Evolutionary conservation across 2,888 invertebrate species (phyloP), one percentile per base, ranked within the genome.

Genomic region (Drosophila leonis): DNA sequence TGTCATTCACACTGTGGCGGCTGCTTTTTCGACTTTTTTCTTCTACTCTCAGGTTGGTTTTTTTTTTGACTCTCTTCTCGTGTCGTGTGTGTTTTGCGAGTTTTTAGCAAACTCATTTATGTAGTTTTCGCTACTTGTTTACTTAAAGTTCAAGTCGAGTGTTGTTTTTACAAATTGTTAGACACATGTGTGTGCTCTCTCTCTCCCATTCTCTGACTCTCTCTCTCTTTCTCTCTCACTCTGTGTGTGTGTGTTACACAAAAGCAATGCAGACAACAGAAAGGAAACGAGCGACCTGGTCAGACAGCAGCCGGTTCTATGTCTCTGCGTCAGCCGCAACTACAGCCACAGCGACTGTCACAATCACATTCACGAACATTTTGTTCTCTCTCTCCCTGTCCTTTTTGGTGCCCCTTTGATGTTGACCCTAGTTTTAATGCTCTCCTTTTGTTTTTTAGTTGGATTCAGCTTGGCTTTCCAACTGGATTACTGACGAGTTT

Each of bases 121-220:
- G 75, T 85, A 90, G 83, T 90, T 89, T 82, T 84, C 88, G 79
- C 72, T 85, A 82, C 78, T 88, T 88, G 90, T 90, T 85, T 85
- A 82, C 85, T 88, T 85, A 88, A 79, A 88, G 85, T 85, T 90
- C 82, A 79, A 75, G 80, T 86, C 75, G 78, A 90, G 90, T 87
- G 87, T 90, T 87, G 79, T 87, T 90, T 90, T 86, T 86, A 90
- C 89, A 87, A 87, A 87, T 87, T 87, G 90, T 88, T 90, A 74
- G 71, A 73, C 83, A 74, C 74, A 74, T 66, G 62, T 63, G 31
- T 63, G 55, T 63, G 37, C 29, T 42, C 3, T 56, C 37, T 56
- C 33, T 52, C 42, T 60, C 15, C 49, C 46, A 35, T 8, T 49
- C 33, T 37, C 27, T 29, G n/a, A 10, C 41, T 20, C 52, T 51